Evolutionary conservation across 2,797 vertebrate genomes (phyloP).

Genomic region (Naso thynnoides): DNA sequence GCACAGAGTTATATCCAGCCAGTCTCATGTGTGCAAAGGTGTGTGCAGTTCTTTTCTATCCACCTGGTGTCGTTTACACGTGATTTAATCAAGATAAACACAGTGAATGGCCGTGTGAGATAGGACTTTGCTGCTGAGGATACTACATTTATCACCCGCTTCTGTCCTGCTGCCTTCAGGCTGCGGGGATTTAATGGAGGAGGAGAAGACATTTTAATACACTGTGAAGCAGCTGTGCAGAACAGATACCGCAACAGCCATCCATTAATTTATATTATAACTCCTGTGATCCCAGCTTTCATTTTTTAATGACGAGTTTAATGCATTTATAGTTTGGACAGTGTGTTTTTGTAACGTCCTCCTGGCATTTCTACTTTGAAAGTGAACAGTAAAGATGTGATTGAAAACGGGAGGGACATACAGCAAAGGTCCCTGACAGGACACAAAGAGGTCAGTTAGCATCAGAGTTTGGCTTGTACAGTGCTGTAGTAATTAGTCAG

Average conservation of each 20-base stretch:
- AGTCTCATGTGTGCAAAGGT: slow-evolving; percentile 9
- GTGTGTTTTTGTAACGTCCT: too few species aligned
- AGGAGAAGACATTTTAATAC: slow-evolving; percentile 5
- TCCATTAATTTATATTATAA: slow-evolving; percentile 17
- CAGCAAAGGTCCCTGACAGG: too few species aligned
- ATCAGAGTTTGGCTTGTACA: too few species aligned
- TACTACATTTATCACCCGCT: slow-evolving; percentile 53
- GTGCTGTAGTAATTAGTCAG: too few species aligned
- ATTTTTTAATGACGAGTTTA: slow-evolving; percentile 14
- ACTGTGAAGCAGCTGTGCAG: slow-evolving; percentile 36
- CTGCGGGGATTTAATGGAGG: slow-evolving; percentile 49
- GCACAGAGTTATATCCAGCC: slow-evolving; percentile 37
- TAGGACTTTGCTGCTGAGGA: slow-evolving; percentile 26
- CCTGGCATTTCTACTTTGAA: too few species aligned
- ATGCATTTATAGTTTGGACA: too few species aligned
- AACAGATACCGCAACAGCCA: slow-evolving; percentile 9
- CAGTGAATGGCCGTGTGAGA: slow-evolving; percentile 20
- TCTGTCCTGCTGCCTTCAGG: slow-evolving; percentile 20
- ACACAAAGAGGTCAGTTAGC: too few species aligned
- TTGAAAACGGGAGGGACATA: too few species aligned
- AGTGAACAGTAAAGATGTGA: too few species aligned
- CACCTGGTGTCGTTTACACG: slow-evolving; percentile 28
- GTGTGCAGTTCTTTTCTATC: slow-evolving; percentile 36
- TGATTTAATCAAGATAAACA: slow-evolving; percentile 71
- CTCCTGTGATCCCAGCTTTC: not conserved